These are phyloP conservation scores for Caerostris darwini DNA, from an alignment of 1,140 invertebrate species.

Conservation along the genomic window DNA sequence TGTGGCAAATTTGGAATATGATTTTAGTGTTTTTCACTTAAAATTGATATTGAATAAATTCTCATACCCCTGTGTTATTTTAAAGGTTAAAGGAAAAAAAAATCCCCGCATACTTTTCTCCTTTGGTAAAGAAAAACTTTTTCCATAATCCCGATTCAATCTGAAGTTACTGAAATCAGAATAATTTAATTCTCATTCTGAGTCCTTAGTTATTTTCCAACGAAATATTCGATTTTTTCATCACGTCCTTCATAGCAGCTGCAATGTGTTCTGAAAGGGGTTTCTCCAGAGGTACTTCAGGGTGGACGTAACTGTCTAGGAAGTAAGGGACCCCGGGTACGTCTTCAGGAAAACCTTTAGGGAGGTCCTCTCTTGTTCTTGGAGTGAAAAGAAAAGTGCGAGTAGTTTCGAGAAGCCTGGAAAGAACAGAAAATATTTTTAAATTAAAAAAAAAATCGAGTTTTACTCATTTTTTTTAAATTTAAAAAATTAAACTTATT, in stretches of 20 bases:
- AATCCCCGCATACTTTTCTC: background rate
- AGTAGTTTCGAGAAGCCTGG: conserved; percentile 88
- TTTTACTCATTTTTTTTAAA: background rate
- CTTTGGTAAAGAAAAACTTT: background rate
- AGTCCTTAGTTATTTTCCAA: background rate
- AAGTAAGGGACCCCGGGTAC: conserved; percentile 93
- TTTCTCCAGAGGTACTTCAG: conserved; percentile 82
- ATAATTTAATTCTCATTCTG: background rate
- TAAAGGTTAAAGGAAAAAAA: background rate
- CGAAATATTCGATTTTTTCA: background rate
- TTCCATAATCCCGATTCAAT: background rate
- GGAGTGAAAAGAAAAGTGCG: conserved; percentile 90
- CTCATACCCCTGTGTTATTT: too few relatives aligned
- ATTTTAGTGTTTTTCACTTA: background rate
- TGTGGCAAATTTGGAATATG: background rate
- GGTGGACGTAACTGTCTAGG: conserved; percentile 90
- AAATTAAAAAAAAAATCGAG: background rate
- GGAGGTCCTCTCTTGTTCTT: conserved; percentile 89
- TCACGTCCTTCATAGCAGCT: conserved; percentile 70
- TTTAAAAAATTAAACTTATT: background rate
- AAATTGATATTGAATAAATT: background rate
- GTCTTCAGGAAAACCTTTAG: conserved; percentile 91
- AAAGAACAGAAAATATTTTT: conserved; percentile 76
- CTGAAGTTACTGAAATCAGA: background rate
- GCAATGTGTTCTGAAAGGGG: conserved; percentile 75